Base-by-base conservation (phyloP, 23 tunicate species). In the Halocynthia aurantium region DNA sequence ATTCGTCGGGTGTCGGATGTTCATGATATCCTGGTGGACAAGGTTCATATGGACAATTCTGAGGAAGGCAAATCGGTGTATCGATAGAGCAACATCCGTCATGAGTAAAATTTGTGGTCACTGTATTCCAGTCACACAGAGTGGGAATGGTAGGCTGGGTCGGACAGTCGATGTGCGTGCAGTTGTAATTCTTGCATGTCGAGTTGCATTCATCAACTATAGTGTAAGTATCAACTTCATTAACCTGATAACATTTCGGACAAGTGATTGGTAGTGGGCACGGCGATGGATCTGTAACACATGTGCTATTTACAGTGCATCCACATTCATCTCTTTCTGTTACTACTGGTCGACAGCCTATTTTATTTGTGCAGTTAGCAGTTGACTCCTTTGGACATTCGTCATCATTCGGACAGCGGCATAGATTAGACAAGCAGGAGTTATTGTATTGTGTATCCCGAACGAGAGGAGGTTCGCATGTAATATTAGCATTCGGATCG, bases 261-360 rank as follows among this genome's bases (percentile, higher is more conserved):
- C 88, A 84, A 22, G 31, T 53, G 44, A 77, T 82, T 6, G 71
- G 73, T 7, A 9, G 52, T 8, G 69, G 70, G 53, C 88, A 84
- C 40, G 70, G 70, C 0, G 77, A 54, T 67, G 82, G 82, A 57
- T 84, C 82, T 12, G 76, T 77, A 8, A 77, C 57, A 52, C 88
- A 84, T 17, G 77, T 50, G 15, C 76, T 71, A 9, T 69, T 58
- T 11, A 70, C 57, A 10, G 70, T 82, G 54, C 88, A 84, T 8
- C 57, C 88, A 77, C 88, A 84, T 69, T 54, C 82, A 68, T 84
- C 88, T 69, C 82, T 69, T 8, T 54, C 44, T 12, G 17, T 51
- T 6, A 57, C 77, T 0, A 77, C 77, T 0, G 88, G 64, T 67
- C 82, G 71, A 52, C 88, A 84, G 10, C 88, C 88, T 6, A 82